phyloP scores from a whole-genome alignment of 2,888 invertebrate genomes.

The Chrysina gloriosa region DNA sequence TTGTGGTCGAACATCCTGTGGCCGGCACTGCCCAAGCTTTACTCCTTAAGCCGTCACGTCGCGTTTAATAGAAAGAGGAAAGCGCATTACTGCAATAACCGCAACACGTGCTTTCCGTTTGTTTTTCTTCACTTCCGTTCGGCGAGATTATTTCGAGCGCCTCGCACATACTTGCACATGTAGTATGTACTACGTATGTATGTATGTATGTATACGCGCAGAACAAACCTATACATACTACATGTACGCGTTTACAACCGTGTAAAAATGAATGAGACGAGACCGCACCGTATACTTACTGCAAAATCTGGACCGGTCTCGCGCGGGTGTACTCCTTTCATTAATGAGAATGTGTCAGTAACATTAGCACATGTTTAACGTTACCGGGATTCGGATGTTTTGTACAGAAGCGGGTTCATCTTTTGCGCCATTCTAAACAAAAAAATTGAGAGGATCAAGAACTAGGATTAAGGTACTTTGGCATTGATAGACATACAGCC shows the following conservation, averaged over 20 bases:
- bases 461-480: no score
- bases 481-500: no score
- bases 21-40: not conserved
- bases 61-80: conserved; percentile 11
- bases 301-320: conserved; percentile 39
- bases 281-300: conserved; percentile 33
- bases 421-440: no score
- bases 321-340: conserved; percentile 29
- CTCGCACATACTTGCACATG: not conserved
- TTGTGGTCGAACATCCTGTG: conserved; percentile 33
- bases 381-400: not conserved
- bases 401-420: no score
- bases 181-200: not conserved
- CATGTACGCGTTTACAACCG: conserved; percentile 9
- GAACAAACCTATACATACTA: not conserved
- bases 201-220: not conserved
- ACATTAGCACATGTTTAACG: conserved; percentile 40
- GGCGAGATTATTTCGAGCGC: conserved; percentile 32
- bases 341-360: conserved; percentile 44
- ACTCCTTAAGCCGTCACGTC: not conserved
- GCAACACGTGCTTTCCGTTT: conserved; percentile 59
- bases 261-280: conserved; percentile 40
- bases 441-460: no score
- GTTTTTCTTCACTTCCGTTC: conserved; percentile 58
- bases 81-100: conserved; percentile 48